Conservation (phyloP, 2,888 invertebrate species). For the Aphidius colemani region DNA sequence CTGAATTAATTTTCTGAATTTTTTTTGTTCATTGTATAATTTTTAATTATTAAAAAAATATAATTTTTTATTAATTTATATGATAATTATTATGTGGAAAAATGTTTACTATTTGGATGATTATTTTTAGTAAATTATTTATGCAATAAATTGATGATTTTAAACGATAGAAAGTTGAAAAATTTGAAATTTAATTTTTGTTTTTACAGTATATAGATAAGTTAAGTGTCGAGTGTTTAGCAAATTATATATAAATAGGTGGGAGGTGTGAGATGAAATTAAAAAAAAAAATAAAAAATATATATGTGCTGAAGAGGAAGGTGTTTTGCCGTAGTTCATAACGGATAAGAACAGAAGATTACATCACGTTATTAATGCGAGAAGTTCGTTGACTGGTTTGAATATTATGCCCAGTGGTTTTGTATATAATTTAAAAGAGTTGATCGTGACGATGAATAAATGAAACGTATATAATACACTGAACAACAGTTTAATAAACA, state of each 20-base stretch:
- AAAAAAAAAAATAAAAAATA: conserved; percentile 7
- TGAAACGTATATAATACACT: conserved; percentile 16
- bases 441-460: conserved; percentile 38
- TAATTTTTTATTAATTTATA: too few relatives aligned
- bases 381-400: conserved; percentile 50
- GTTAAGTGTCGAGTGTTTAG: background rate
- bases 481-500: conserved; percentile 9
- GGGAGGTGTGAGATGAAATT: background rate
- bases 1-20: too few relatives aligned
- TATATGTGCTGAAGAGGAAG: conserved; percentile 2
- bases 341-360: conserved; percentile 39
- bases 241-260: conserved; percentile 5
- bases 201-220: background rate
- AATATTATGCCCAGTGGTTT: conserved; percentile 30
- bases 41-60: too few relatives aligned
- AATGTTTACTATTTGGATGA: too few relatives aligned
- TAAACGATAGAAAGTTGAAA: too few relatives aligned
- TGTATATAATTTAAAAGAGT: conserved; percentile 42
- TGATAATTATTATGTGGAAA: too few relatives aligned
- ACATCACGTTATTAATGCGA: conserved; percentile 56
- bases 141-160: too few relatives aligned
- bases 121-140: too few relatives aligned
- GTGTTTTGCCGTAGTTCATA: conserved; percentile 25
- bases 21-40: too few relatives aligned
- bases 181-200: too few relatives aligned